A percentile compares a stretch with the other conserved stretches of the same genome.
phyloP scores from a whole-genome alignment of 2,797 vertebrate genomes.

The Pelodytes ibericus region DNA sequence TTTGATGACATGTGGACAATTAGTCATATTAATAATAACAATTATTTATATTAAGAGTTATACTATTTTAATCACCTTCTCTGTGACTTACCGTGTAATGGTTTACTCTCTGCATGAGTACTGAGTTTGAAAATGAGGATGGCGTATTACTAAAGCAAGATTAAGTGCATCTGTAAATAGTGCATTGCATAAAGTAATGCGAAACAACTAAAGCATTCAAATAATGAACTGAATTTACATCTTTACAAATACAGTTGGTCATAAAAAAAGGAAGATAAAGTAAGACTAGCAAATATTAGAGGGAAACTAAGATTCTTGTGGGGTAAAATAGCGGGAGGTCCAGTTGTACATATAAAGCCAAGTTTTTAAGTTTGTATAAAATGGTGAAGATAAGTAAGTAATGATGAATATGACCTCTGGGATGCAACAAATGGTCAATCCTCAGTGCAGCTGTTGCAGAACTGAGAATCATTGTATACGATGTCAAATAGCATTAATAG shows the following conservation, averaged over 20 bases:
- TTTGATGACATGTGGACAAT: neutral
- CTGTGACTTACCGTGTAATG: neutral
- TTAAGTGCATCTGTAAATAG: slow-evolving; percentile 6
- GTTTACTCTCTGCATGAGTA: neutral
- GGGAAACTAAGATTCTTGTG: slow-evolving; percentile 31
- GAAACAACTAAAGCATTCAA: neutral
- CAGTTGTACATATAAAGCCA: slow-evolving; percentile 32
- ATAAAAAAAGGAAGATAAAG: slow-evolving; percentile 40
- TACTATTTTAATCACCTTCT: slow-evolving; percentile 2
- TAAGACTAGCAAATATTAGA: slow-evolving; percentile 24
- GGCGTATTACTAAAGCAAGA: slow-evolving; percentile 3
- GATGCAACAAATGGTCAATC: slow-evolving; percentile 41
- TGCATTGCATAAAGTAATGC: neutral
- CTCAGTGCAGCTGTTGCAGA: slow-evolving; percentile 40
- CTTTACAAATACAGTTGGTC: neutral
- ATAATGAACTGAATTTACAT: neutral
- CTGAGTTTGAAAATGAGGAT: neutral
- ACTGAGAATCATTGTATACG: slow-evolving; percentile 26
- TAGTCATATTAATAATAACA: no score
- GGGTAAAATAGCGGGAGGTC: slow-evolving; percentile 27
- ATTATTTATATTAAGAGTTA: neutral
- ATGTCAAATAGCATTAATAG: slow-evolving; percentile 40
- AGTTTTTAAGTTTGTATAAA: slow-evolving; percentile 37
- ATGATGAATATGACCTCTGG: slow-evolving; percentile 47
- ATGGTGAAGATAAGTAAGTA: slow-evolving; percentile 33